Conservation (phyloP, 2,113 vertebrate species). For the Sclerurus mexicanus region DNA sequence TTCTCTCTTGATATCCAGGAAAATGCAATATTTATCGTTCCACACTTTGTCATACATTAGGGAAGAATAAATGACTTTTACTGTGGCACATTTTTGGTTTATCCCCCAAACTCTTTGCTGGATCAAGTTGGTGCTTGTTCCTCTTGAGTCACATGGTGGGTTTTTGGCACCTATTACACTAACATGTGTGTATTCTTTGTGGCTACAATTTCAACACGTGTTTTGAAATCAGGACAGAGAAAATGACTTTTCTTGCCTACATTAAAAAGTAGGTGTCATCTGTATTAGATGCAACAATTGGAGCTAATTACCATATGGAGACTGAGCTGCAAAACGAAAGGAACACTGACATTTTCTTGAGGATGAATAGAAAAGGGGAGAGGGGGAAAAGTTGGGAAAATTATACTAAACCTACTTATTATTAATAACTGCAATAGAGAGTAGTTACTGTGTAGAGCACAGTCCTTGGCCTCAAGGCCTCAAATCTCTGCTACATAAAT, state of each 20-base stretch:
- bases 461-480: too few species aligned
- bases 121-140: neutral
- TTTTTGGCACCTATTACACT: neutral
- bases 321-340: neutral
- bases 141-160: neutral
- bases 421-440: too few species aligned
- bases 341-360: neutral
- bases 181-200: neutral
- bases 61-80: neutral
- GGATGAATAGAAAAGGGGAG: too few species aligned
- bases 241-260: neutral
- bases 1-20: too few species aligned
- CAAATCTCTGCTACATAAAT: too few species aligned
- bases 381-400: too few species aligned
- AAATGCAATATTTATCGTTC: neutral
- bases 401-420: too few species aligned
- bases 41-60: neutral
- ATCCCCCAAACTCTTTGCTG: neutral
- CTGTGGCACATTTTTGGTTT: neutral
- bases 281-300: conserved; percentile 16
- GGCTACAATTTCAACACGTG: neutral
- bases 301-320: neutral
- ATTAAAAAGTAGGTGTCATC: neutral
- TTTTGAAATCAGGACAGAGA: neutral
- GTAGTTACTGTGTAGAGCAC: too few species aligned